Base-by-base conservation (phyloP, 2,797 vertebrate genomes). In the Adrianichthys oophorus region DNA sequence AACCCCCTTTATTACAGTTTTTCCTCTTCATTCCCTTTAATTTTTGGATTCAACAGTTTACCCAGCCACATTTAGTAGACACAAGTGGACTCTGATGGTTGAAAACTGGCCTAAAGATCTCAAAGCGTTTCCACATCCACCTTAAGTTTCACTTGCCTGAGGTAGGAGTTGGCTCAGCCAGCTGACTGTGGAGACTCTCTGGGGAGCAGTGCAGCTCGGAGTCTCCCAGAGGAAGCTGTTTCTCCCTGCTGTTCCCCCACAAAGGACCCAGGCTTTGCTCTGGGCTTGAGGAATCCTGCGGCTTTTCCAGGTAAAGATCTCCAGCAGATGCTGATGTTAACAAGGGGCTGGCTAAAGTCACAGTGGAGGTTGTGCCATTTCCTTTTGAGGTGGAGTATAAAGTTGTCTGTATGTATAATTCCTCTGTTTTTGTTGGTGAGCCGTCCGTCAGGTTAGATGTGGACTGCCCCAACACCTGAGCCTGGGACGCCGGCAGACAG, bases 161-260 rank as follows among this genome's bases (percentile, higher is more conserved):
- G 68, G 89, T 93, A 65, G 92, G 88, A 58, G 92, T 91, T 70
- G 90, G 87, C 56, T 96, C 96, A 18, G 91, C 65, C 74, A 89
- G 78, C 76, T 91, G 89, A 81, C 85, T 92, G 32, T 91, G 90
- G 62, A 90, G 83, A 74, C 70, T 84, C 73, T 90, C 87, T 0
- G 88, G 84, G 24, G 77, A 85, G 51, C 90, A 85, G 52, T 92
- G 93, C n/a, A 87, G 59, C 15, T 89, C 85, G 42, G 76, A 80
- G 32, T 82, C 89, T 37, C 70, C 83, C 14, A 86, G 70, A 10
- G 82, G 80, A 45, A 94, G 87, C 52, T 88, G 87, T 74, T 85
- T 86, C 16, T 52, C 42, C 6, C 82, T 82, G 37, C 77, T 80
- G 48, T 76, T 69, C 0, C 89, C 85, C 0, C 71, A 86, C 26